phyloP scores from a whole-genome alignment of 2,797 vertebrate species.

The Sebastes aleutianus region DNA sequence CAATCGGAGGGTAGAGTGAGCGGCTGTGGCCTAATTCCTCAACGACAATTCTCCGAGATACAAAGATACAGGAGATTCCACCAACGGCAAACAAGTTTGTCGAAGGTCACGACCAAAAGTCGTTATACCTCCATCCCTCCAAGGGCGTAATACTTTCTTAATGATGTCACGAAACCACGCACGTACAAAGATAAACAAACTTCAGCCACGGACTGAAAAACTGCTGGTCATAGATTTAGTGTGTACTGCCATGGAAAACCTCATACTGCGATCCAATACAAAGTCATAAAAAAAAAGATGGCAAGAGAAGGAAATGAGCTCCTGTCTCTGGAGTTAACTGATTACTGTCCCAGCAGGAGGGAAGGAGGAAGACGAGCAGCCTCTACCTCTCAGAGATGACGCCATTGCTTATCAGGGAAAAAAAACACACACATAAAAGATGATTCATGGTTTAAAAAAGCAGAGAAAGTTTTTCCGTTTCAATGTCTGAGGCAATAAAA shows the following conservation, averaged over 20 bases:
- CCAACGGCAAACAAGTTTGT: background rate
- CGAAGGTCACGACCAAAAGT: background rate
- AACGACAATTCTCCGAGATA: background rate
- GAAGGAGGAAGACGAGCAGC: background rate
- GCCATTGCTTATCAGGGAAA: conserved; percentile 1
- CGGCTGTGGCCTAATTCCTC: conserved; percentile 16
- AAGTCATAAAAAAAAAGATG: conserved; percentile 28
- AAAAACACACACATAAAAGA: conserved; percentile 5
- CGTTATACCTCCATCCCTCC: background rate
- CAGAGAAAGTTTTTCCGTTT: conserved; percentile 21
- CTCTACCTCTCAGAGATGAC: conserved; percentile 16
- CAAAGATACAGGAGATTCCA: background rate
- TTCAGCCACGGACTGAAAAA: conserved; percentile 2
- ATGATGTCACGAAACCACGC: conserved; percentile 18
- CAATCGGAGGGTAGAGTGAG: background rate
- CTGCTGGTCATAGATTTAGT: conserved; percentile 2
- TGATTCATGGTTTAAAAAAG: conserved; percentile 29
- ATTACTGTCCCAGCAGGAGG: conserved; percentile 30
- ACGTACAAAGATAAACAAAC: conserved; percentile 26
- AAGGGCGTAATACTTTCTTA: conserved; percentile 3
- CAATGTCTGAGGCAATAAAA: conserved; percentile 24
- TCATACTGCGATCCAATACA: conserved; percentile 13
- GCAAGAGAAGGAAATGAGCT: conserved; percentile 42
- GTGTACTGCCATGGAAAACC: conserved; percentile 40
- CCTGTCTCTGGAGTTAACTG: conserved; percentile 19